Conservation (phyloP, 2,113 vertebrate species). For the Tachycineta bicolor region DNA sequence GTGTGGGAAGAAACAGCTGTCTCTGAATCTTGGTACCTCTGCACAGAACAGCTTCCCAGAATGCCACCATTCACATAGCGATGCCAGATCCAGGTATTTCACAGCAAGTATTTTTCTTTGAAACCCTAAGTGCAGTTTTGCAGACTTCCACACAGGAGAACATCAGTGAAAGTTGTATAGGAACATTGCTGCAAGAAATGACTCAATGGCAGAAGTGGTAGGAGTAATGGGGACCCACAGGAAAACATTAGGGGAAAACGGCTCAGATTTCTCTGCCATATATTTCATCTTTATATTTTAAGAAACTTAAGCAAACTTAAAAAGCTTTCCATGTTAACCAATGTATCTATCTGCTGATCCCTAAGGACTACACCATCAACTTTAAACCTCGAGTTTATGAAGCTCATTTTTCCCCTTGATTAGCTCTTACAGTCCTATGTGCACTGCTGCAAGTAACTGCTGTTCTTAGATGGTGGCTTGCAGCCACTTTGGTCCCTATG, state of each 20-base stretch:
- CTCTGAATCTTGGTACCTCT: not conserved
- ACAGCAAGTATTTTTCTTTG: not conserved
- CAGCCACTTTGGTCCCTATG: not conserved
- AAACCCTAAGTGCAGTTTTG: not conserved
- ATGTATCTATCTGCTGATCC: not conserved
- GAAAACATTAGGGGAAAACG: not conserved
- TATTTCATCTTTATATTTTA: not conserved
- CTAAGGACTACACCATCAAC: not conserved
- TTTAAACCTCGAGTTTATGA: conserved; percentile 4
- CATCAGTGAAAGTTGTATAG: not conserved
- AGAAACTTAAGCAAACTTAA: not conserved
- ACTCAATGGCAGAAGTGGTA: not conserved
- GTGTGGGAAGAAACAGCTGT: not conserved
- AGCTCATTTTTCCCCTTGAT: conserved; percentile 27
- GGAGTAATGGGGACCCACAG: not conserved
- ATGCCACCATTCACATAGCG: not conserved
- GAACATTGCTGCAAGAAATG: accelerated
- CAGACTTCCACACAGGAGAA: not conserved
- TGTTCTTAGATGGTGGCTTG: not conserved
- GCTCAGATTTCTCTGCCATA: not conserved
- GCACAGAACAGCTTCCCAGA: not conserved
- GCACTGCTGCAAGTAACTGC: not conserved
- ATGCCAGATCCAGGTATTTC: not conserved
- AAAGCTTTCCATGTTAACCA: not conserved
- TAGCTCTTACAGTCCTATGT: not conserved